phyloP scores from a whole-genome alignment of 2,113 vertebrate species.

The Trematocara variabile region DNA sequence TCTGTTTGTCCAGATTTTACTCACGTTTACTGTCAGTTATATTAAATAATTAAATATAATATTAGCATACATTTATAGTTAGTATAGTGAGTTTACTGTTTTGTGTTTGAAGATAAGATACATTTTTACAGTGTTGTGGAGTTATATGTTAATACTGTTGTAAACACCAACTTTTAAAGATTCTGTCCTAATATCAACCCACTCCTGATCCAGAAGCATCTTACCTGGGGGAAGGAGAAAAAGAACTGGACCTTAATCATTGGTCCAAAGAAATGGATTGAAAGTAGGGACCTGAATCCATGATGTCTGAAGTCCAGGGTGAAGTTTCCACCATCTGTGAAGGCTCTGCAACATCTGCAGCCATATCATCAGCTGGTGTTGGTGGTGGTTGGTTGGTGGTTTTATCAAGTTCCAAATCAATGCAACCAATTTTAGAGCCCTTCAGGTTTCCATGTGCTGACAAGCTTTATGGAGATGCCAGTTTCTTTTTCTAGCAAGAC shows the following conservation, averaged over 20 bases:
- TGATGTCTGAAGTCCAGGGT: background rate
- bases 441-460: background rate
- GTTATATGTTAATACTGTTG: background rate
- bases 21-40: background rate
- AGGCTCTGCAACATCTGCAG: background rate
- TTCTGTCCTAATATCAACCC: background rate
- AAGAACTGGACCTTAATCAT: background rate
- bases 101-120: fast-evolving
- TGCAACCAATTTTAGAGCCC: background rate
- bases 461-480: background rate
- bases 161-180: background rate
- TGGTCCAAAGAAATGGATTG: fast-evolving
- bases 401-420: background rate
- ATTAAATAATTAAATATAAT: background rate
- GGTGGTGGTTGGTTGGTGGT: background rate
- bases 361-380: background rate
- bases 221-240: background rate
- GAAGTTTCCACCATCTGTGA: background rate
- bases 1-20: background rate
- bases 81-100: background rate
- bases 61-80: background rate
- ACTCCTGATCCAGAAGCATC: background rate
- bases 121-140: background rate
- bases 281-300: background rate
- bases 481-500: background rate